phyloP scores from a whole-genome alignment of 2,888 invertebrate genomes.

The Lordiphosa andalusiaca region DNA sequence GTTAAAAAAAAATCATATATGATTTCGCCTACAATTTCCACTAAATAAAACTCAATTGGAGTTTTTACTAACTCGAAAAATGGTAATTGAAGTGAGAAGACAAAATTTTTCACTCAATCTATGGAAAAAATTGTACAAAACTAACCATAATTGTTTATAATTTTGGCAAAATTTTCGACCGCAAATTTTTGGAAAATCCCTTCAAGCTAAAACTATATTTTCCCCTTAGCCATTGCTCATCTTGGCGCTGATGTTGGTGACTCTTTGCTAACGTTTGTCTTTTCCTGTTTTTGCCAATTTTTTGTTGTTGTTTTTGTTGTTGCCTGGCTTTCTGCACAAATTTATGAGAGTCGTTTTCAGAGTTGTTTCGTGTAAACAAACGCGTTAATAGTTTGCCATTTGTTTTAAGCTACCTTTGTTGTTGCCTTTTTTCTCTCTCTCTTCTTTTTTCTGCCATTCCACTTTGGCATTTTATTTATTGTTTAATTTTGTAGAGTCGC shows the following conservation, averaged over 20 bases:
- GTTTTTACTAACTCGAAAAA: too few relatives aligned
- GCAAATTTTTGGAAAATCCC: too few relatives aligned
- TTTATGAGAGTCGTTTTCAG: slow-evolving; percentile 51
- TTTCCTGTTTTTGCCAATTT: slow-evolving; percentile 23
- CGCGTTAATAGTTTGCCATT: slow-evolving; percentile 68
- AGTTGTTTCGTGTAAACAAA: slow-evolving; percentile 58
- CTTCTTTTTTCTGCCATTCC: slow-evolving; percentile 37
- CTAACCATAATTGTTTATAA: too few relatives aligned
- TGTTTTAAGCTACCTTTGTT: slow-evolving; percentile 39
- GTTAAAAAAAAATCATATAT: too few relatives aligned
- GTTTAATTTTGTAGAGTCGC: slow-evolving; percentile 46
- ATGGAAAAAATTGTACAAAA: too few relatives aligned
- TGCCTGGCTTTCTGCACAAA: slow-evolving; percentile 38
- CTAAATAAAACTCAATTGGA: too few relatives aligned
- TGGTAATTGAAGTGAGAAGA: too few relatives aligned
- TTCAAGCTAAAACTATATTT: too few relatives aligned
- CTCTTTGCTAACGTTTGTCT: not conserved
- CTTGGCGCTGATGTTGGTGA: slow-evolving; percentile 26
- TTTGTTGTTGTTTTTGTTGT: slow-evolving; percentile 12
- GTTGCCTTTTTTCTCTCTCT: slow-evolving; percentile 22
- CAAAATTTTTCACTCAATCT: too few relatives aligned
- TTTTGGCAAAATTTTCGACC: too few relatives aligned
- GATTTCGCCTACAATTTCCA: too few relatives aligned
- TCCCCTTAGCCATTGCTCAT: not conserved
- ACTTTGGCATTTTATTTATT: slow-evolving; percentile 50